A percentile compares a stretch with the other conserved stretches of the same genome.
Conservation (phyloP, 2,113 vertebrate genomes). For the Pluvianellus socialis region DNA sequence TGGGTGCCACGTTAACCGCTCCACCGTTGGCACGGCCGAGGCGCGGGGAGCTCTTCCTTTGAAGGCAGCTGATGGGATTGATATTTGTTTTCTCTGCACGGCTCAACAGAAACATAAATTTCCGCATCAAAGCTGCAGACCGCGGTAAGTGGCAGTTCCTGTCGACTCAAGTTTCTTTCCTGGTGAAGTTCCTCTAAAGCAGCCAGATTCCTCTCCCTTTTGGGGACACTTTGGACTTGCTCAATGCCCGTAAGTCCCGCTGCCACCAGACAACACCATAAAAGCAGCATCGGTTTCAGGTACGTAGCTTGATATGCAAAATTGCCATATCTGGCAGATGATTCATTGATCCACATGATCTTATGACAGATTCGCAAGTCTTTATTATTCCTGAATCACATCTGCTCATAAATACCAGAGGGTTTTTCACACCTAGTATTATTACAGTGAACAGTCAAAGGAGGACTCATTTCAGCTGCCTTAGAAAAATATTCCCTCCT, state of each 20-base stretch:
- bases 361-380: not conserved
- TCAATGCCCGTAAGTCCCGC: accelerated
- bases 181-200: not conserved
- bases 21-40: not conserved
- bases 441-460: not conserved
- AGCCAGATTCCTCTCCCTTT: not conserved
- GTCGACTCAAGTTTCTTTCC: not conserved
- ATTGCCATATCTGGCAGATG: not conserved
- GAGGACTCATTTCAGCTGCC: not conserved
- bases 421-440: constrained; percentile 1
- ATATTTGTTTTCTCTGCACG: constrained; percentile 4
- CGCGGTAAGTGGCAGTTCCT: not conserved
- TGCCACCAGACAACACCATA: not conserved
- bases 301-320: accelerated
- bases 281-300: not conserved
- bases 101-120: not conserved
- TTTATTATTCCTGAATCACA: constrained; percentile 6
- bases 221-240: not conserved
- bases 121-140: not conserved
- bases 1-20: not conserved
- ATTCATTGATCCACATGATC: not conserved
- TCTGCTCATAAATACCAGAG: constrained; percentile 31
- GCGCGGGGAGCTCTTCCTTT: not conserved
- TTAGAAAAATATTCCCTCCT: constrained; percentile 38
- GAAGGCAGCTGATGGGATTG: not conserved